phyloP scores from a whole-genome alignment of 2,888 invertebrate genomes.

The Branchipolynoe longqiensis region DNA sequence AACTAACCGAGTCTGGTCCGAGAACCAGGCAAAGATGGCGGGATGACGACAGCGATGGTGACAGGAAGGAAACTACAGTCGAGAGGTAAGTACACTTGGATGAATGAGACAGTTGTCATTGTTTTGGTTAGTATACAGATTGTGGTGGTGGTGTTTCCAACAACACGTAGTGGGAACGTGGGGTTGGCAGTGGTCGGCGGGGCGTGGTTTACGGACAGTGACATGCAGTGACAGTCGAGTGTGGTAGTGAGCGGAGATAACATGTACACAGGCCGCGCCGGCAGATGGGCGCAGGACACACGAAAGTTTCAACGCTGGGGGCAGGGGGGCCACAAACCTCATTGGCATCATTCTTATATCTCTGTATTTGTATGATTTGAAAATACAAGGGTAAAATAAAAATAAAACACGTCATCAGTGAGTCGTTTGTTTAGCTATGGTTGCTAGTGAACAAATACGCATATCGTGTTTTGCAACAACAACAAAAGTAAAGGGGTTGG shows the following conservation, averaged over 20 bases:
- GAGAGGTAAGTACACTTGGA: too few relatives aligned
- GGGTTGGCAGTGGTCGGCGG: background rate
- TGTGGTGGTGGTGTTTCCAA: too few relatives aligned
- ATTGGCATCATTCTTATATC: constrained; percentile 58
- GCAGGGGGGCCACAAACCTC: constrained; percentile 57
- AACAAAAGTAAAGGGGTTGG: constrained; percentile 16
- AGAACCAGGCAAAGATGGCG: too few relatives aligned
- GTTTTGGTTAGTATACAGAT: too few relatives aligned
- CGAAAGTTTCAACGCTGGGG: constrained; percentile 35
- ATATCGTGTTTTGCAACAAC: constrained; percentile 19
- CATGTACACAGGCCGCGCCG: background rate
- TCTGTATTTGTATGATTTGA: constrained; percentile 57
- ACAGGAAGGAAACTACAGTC: too few relatives aligned
- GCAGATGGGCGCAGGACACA: constrained; percentile 36
- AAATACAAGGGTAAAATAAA: constrained; percentile 50
- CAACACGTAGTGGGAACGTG: too few relatives aligned
- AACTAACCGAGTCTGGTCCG: too few relatives aligned
- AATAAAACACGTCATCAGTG: constrained; percentile 30
- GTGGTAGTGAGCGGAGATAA: constrained; percentile 35
- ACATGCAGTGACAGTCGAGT: constrained; percentile 45
- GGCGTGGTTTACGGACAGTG: background rate
- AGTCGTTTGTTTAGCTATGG: constrained; percentile 35
- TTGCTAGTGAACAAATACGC: constrained; percentile 9
- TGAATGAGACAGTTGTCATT: too few relatives aligned
- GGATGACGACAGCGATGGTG: too few relatives aligned